Base-by-base conservation (phyloP, 2,113 vertebrate species). In the Paraplagusia blochii region DNA sequence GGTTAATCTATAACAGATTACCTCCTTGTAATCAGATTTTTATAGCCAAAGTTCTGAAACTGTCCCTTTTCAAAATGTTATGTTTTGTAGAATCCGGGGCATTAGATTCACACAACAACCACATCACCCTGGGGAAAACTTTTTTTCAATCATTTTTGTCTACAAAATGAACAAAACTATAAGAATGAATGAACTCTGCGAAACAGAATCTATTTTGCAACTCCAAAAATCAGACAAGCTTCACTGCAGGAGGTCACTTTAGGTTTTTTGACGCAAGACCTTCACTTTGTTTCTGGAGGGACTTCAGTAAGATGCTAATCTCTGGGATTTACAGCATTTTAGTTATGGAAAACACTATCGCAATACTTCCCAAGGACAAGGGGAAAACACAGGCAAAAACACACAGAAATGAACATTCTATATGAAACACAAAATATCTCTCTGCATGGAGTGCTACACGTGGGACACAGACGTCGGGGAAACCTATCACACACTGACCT, bases 391-490 rank as follows among this genome's bases (percentile, higher is more conserved):
- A 35, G 11, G 40, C 38, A 33, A 34, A 60, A 34, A 55, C 55
- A 51, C 18, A 43, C 9, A 48, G 69, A 53, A 19, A 59, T 11
- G 58, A 11, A 55, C 9, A 7, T 36, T 42, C 59, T 48, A 29
- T 29, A 29, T 29, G 3, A 29, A 2, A 29, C 22, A 29, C 2
- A 29, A 29, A 29, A 29, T 29, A 81, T 74, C 66, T 90, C 0
- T 91, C 42, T 88, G 92, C 1, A 86, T 92, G 82, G 85, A 85
- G 79, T 76, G 73, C 74, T 49, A 76, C 48, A 57, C 66, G 52
- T 38, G 50, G 61, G 80, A 76, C 83, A 83, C 74, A 81, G 77
- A 76, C 72, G 84, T 89, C 88, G 88, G 87, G 84, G 88, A 77
- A 65, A 69, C 66, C 50, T n/a, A 63, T 73, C 61, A 65, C 50